A percentile compares a stretch with the other conserved stretches of the same genome.
These are phyloP conservation scores for Caradrina kadenii DNA, from an alignment of 2,888 invertebrate species.

Conservation along the genomic window DNA sequence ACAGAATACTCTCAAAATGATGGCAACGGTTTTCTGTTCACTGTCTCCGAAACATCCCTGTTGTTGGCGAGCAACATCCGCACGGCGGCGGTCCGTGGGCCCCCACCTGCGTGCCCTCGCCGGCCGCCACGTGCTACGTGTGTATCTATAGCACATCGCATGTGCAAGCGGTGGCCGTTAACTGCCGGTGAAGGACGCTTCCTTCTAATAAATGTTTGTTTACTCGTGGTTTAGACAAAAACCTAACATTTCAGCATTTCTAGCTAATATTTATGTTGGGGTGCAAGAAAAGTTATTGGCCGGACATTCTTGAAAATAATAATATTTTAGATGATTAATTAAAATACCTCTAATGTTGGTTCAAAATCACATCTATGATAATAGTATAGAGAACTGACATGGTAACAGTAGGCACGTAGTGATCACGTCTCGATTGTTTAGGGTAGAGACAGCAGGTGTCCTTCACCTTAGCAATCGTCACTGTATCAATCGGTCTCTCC, in stretches of 20 bases:
- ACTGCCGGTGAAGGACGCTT: slow-evolving; percentile 5
- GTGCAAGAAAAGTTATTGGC: not conserved
- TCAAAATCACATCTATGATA: not conserved
- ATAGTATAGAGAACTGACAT: not conserved
- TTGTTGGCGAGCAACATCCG: slow-evolving; percentile 5
- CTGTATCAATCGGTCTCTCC: slow-evolving; percentile 5
- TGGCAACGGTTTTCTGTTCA: slow-evolving; percentile 10
- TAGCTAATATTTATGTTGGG: too few relatives aligned
- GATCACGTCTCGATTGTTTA: slow-evolving; percentile 1
- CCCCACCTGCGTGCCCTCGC: not conserved
- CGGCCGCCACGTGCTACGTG: not conserved
- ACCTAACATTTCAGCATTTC: too few relatives aligned
- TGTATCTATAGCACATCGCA: not conserved
- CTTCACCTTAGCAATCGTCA: too few relatives aligned
- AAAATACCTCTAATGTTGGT: not conserved
- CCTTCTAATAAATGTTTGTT: not conserved
- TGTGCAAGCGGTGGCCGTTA: slow-evolving; percentile 9
- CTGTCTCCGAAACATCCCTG: slow-evolving; percentile 4
- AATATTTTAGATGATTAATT: too few relatives aligned
- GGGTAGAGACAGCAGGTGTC: not conserved
- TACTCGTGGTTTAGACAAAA: not conserved
- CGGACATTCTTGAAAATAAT: not conserved
- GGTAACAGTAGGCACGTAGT: not conserved
- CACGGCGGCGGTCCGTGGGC: not conserved
- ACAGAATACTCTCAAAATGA: not conserved